These are phyloP conservation scores for Rotaria sp. DNA, from an alignment of 2,888 invertebrate genomes.

Conservation along the genomic window DNA sequence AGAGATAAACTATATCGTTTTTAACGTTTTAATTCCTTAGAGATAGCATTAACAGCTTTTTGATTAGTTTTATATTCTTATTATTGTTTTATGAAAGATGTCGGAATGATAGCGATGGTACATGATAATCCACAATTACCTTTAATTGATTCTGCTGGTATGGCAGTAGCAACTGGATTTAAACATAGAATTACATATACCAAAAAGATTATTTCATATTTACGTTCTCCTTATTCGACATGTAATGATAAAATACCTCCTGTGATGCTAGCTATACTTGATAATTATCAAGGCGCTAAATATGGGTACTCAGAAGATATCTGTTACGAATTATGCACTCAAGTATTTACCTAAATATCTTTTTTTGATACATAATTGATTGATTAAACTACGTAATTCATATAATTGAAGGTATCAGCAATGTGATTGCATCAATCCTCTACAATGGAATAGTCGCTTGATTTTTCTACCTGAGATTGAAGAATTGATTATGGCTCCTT, in stretches of 20 bases:
- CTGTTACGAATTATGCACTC: neutral
- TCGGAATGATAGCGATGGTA: neutral
- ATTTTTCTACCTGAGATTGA: neutral
- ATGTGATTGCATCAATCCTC: neutral
- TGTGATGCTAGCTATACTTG: neutral
- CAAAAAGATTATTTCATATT: slow-evolving; percentile 3
- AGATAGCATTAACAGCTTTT: no score
- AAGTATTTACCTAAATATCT: neutral
- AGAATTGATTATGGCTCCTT: neutral
- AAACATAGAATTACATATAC: slow-evolving; percentile 25
- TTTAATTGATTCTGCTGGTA: neutral
- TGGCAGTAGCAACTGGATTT: neutral
- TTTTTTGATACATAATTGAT: no score
- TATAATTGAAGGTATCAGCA: neutral
- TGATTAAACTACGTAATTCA: no score
- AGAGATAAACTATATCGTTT: no score
- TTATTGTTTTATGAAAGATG: neutral
- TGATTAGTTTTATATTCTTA: no score
- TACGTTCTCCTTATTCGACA: neutral
- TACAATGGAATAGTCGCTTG: neutral
- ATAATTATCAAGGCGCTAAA: neutral
- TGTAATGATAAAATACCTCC: neutral
- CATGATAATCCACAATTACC: slow-evolving; percentile 20
- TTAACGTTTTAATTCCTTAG: no score
- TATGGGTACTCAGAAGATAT: neutral